A percentile compares a stretch with the other conserved stretches of the same genome.
Conservation (phyloP, 2,113 vertebrate species). For the Oreochromis niloticus region DNA sequence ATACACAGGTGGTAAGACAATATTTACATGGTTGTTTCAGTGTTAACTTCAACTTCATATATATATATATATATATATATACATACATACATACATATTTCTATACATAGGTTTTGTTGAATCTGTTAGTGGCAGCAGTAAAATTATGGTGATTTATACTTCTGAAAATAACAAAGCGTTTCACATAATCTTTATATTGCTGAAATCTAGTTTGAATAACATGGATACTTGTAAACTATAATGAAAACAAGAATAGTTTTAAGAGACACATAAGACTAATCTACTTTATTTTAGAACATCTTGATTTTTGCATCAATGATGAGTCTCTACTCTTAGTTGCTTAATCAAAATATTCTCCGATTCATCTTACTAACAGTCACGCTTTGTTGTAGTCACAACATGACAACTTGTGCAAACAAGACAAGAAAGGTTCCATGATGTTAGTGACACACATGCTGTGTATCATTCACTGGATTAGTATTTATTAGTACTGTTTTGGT, state of each 20-base stretch:
- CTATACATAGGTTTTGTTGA: background rate
- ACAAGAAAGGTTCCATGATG: no score
- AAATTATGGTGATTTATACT: background rate
- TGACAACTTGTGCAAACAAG: no score
- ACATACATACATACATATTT: no score
- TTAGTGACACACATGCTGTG: no score
- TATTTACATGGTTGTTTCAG: rapidly evolving
- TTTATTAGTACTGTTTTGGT: background rate
- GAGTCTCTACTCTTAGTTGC: no score
- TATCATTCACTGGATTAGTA: background rate
- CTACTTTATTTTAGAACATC: background rate
- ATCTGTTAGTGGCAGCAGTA: background rate
- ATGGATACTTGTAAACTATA: background rate
- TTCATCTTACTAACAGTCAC: no score
- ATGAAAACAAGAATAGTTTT: background rate
- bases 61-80: no score
- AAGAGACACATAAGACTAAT: background rate
- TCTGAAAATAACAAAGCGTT: background rate
- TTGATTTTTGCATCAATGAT: background rate
- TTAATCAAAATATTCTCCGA: no score
- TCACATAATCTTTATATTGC: rapidly evolving
- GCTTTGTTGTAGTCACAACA: no score
- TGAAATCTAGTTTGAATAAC: background rate
- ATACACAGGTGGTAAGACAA: background rate
- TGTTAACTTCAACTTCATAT: background rate